Evolutionary conservation across 2,888 invertebrate species (phyloP).

Genomic region (Hirtodrosophila duncani): DNA sequence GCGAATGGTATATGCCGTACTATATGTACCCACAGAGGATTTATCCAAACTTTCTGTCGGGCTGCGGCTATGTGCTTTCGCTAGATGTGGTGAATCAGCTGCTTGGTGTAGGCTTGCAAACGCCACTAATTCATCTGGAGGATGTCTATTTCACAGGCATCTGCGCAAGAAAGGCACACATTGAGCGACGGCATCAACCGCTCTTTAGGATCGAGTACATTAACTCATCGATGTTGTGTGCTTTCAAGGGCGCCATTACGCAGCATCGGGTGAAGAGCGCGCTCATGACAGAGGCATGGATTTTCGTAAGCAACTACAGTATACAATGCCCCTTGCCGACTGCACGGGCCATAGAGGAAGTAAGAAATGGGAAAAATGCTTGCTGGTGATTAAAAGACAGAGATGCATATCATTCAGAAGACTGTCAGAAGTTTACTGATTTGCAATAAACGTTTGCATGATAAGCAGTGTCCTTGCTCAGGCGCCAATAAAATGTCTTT

Average conservation of each 20-base stretch:
- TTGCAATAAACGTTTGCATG: too few species aligned
- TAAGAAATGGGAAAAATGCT: too few species aligned
- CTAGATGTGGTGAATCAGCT: conserved; percentile 82
- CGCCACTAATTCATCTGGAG: conserved; percentile 86
- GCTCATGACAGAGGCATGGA: conserved; percentile 77
- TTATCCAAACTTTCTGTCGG: conserved; percentile 89
- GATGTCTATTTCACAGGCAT: conserved; percentile 88
- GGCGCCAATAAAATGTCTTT: too few species aligned
- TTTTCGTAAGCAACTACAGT: conserved; percentile 65
- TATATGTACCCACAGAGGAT: conserved; percentile 85
- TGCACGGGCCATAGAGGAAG: too few species aligned
- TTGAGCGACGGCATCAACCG: conserved; percentile 82
- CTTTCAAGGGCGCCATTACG: conserved; percentile 79
- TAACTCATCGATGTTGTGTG: conserved; percentile 78
- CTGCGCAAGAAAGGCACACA: conserved; percentile 81
- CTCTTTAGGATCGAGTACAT: conserved; percentile 80
- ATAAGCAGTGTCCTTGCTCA: too few species aligned
- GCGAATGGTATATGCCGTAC: conserved; percentile 90
- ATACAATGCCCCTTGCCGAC: conserved; percentile 61
- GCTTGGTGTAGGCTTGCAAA: conserved; percentile 83
- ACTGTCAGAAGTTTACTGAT: too few species aligned
- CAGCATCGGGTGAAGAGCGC: conserved; percentile 80
- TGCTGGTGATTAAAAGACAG: too few species aligned
- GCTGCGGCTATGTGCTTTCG: conserved; percentile 88
- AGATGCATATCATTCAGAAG: too few species aligned